Percentiles rank a stretch among this genome's conserved stretches.
Conservation (phyloP, 2,888 invertebrate genomes). For the Balanococcus diminutus region DNA sequence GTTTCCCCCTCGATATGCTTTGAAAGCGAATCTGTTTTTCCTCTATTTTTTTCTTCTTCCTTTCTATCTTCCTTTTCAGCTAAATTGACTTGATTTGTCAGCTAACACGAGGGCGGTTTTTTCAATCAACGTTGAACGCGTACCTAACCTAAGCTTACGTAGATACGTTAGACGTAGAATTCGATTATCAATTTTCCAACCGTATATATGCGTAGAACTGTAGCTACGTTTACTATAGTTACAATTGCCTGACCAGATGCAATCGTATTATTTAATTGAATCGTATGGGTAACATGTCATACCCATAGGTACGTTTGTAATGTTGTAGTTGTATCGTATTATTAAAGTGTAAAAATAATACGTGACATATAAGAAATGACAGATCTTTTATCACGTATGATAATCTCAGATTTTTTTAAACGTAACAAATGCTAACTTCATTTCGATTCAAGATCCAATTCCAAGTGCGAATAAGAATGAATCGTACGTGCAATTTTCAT, state of each 20-base stretch:
- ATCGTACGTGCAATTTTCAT: too few species aligned
- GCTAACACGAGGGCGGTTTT: not conserved
- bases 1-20: not conserved
- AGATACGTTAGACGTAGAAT: not conserved
- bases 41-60: not conserved
- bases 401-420: too few species aligned
- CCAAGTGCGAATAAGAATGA: too few species aligned
- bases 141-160: not conserved
- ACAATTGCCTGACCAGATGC: not conserved
- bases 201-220: not conserved
- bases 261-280: not conserved
- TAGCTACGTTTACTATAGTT: too few species aligned
- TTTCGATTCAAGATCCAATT: too few species aligned
- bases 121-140: not conserved
- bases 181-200: not conserved
- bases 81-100: not conserved
- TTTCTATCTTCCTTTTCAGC: not conserved
- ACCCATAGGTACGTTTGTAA: not conserved
- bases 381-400: too few species aligned
- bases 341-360: not conserved
- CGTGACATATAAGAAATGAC: not conserved
- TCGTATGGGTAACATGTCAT: not conserved
- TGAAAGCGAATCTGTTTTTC: conserved; percentile 17
- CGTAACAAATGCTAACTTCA: too few species aligned
- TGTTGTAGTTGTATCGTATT: not conserved